Evolutionary conservation across 2,888 invertebrate genomes (phyloP), one percentile per base, ranked within the genome.

Genomic region (Apocheima hispidaria): DNA sequence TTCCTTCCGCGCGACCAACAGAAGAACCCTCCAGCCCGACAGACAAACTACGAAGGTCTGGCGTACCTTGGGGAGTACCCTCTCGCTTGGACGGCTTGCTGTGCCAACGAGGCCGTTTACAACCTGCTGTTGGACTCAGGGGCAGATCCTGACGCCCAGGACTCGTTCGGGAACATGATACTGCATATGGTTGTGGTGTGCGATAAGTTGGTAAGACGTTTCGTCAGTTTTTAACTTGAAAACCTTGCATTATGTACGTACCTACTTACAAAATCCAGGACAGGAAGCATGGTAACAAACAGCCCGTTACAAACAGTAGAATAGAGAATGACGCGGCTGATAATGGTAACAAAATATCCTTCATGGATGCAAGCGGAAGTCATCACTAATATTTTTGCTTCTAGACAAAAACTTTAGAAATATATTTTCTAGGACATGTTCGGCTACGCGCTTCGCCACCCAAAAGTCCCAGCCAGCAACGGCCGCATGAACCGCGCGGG

Each of bases 151-250:
- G 98, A 99, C 85, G 94, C 96, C n/a, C 97, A 98, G 83, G 99
- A 99, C 85, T 95, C 97, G 0, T 99, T 98, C 80, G 99, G 99
- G 10, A 99, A 99, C 84, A 99, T 98, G 95, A 98, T 99, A 67
- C 93, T 99, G n/a, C 99, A 99, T 83, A 99, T 99, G 98, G 98
- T 99, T 35, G 99, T 99, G 36, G 99, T 99, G 63, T 97, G 98
- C 81, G 98, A 99, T 90, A 99, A 99, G 89, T 91, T 98, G 93
- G 99, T 98, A 88, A 89, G 1, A 10, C 36, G 7, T 36, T 7
- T 4, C 35, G 14, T 3, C 41, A 18, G 38, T 9, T 26, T 26
- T 1, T 7, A 26, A 6, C 4, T 26, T 26, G 7, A 26, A 26
- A 6, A 26, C 26, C 26, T 26, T 26, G 26, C 26, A 26, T 26